Evolutionary conservation across 1,140 invertebrate species (phyloP), one percentile per base, ranked within the genome.

Genomic region (Vanessa tameamea): DNA sequence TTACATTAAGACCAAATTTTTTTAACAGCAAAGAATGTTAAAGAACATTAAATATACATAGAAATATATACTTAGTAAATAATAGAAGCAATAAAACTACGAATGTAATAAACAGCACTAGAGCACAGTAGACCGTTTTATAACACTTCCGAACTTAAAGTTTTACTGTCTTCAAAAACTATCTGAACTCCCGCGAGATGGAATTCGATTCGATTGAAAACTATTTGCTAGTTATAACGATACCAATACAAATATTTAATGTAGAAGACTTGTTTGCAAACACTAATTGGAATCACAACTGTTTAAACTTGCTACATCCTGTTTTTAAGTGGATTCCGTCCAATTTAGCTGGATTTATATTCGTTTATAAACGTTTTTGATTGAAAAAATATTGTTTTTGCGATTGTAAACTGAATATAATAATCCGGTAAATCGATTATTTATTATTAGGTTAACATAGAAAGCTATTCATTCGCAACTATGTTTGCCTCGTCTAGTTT

Each of bases 261-360:
- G n/a, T 57, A 16, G 20, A 57, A 61, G 37, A 59, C 12, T 37
- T 69, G 57, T 69, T 69, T 69, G 43, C 68, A 37, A 61, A 61
- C 68, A 20, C 47, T 69, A 61, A 69, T 69, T 69, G 68, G 20
- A 48, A 61, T 47, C 55, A 43, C 26, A 53, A 57, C 53, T 69
- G 23, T 57, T 57, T 57, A 59, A 37, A 65, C 37, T 65, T n/a
- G n/a, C 50, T 53, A n/a, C 15, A 57, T 57, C 16, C 64, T 6
- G 23, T 65, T 65, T 65, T 47, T 65, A 47, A 47, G 47, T 26
- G 64, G 16, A 48, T 65, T 48, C 47, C 9, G 48, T 65, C 47
- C 64, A 20, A 65, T 65, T 65, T 50, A 57, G 20, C 53, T 11
- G 53, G 53, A 57, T 23, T 57, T 57, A 57, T 57, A 57, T 23